A percentile compares a stretch with the other conserved stretches of the same genome.
These are phyloP conservation scores for Anguilla marmorata DNA, from an alignment of 2,797 vertebrate genomes.

Conservation along the genomic window DNA sequence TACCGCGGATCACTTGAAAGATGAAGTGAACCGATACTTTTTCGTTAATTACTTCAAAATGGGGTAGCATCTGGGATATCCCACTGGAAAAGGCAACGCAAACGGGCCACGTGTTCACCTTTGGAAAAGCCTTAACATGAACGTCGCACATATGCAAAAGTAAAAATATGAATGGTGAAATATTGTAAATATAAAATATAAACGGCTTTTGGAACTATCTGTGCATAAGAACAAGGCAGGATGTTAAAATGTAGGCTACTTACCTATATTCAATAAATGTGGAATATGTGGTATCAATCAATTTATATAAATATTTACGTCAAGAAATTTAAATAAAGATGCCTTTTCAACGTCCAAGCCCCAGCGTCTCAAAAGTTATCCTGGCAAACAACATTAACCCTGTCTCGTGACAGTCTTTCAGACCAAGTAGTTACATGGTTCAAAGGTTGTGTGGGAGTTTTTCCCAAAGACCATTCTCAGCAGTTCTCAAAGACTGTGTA, in stretches of 20 bases:
- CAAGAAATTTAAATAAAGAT: neutral
- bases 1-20: no score
- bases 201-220: neutral
- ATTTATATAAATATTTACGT: neutral
- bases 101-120: no score
- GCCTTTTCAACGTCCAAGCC: slow-evolving; percentile 14
- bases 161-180: neutral
- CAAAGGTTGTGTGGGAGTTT: slow-evolving; percentile 69
- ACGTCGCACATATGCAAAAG: neutral
- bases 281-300: neutral
- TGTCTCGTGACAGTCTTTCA: slow-evolving; percentile 71
- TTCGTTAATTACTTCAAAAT: no score
- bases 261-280: slow-evolving; percentile 6
- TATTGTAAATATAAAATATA: neutral
- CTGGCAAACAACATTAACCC: slow-evolving; percentile 7
- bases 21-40: no score
- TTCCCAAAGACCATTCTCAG: neutral
- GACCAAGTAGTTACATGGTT: slow-evolving; percentile 59
- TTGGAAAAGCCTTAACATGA: no score
- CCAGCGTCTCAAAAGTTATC: slow-evolving; percentile 24
- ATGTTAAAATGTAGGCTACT: slow-evolving; percentile 6
- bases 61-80: no score
- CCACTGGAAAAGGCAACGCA: no score
- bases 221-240: neutral
- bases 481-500: neutral